Evolutionary conservation across 2,888 invertebrate species (phyloP).

Genomic region (Patella ulyssiponensis): DNA sequence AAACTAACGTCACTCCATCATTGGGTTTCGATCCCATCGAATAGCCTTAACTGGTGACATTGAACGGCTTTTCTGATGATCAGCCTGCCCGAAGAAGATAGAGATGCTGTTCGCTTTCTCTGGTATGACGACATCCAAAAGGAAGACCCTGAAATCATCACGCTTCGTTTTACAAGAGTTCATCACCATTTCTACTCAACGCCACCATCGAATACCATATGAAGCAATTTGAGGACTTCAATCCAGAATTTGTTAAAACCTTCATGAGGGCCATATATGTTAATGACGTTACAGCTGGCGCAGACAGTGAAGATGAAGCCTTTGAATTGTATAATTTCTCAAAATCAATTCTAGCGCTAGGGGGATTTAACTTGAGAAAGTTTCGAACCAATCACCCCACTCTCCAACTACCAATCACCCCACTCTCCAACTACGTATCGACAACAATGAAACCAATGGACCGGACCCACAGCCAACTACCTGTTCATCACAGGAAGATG

Average conservation of each 20-base stretch:
- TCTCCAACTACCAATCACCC: no score
- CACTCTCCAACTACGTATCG: not conserved
- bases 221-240: not conserved
- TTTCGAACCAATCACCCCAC: no score
- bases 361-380: not conserved
- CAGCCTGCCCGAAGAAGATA: not conserved
- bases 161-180: not conserved
- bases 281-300: not conserved
- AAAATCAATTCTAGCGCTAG: not conserved
- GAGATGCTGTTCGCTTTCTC: not conserved
- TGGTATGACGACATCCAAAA: not conserved
- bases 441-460: not conserved
- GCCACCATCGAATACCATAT: conserved; percentile 6
- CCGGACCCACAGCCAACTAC: not conserved
- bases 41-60: not conserved
- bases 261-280: not conserved
- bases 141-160: not conserved
- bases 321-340: not conserved
- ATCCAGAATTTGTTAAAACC: not conserved
- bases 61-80: not conserved
- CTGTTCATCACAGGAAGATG: not conserved
- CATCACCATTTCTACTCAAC: not conserved
- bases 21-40: not conserved
- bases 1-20: not conserved
- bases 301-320: not conserved